phyloP scores from a whole-genome alignment of 1,140 invertebrate genomes.

The Anadara kagoshimensis region DNA sequence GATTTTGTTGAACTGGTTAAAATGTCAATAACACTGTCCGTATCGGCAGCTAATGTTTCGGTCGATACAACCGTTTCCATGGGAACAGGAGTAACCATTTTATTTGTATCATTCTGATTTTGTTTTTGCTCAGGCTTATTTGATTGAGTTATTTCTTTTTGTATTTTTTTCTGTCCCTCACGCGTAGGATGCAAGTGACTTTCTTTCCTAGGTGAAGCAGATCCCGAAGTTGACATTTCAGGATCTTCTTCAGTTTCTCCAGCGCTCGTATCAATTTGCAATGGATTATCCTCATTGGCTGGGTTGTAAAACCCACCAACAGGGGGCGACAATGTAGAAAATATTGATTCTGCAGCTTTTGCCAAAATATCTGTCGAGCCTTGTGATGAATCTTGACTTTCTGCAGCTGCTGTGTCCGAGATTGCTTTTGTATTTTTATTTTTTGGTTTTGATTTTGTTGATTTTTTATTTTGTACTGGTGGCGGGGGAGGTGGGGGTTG shows the following conservation, averaged over 20 bases:
- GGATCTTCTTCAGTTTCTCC: constrained; percentile 57
- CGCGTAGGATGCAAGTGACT: background rate
- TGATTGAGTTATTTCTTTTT: too few species aligned
- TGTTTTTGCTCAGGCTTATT: too few species aligned
- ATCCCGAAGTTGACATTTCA: constrained; percentile 12
- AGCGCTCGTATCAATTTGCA: constrained; percentile 68
- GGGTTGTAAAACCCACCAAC: constrained; percentile 58
- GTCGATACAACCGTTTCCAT: too few species aligned
- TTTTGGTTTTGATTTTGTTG: constrained; percentile 28
- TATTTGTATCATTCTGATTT: too few species aligned
- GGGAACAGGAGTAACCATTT: too few species aligned
- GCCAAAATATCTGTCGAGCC: constrained; percentile 69
- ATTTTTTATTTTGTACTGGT: background rate
- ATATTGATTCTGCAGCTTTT: constrained; percentile 73
- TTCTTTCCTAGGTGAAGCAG: constrained; percentile 1
- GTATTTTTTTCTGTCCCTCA: background rate
- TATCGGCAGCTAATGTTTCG: too few species aligned
- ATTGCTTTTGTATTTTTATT: background rate
- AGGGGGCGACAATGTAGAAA: constrained; percentile 62
- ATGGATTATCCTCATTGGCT: constrained; percentile 67
- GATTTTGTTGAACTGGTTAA: too few species aligned
- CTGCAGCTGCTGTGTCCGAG: constrained; percentile 4
- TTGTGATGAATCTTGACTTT: constrained; percentile 1
- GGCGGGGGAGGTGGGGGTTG: background rate
- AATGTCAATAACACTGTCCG: too few species aligned